Conservation (phyloP, 2,113 vertebrate genomes). For the Urocynchramus pylzowi region DNA sequence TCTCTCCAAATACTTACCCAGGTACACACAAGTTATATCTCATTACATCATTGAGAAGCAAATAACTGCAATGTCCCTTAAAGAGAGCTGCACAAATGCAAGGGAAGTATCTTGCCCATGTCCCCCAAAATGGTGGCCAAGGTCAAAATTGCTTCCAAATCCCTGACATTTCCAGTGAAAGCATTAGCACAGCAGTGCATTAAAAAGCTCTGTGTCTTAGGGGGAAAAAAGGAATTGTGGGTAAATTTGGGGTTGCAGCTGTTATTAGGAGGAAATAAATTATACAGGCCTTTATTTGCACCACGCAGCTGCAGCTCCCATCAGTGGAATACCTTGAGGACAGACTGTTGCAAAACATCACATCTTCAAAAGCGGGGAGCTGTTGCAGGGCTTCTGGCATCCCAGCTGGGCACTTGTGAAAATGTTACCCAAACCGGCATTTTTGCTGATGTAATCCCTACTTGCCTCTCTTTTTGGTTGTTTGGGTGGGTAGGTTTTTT, state of each 20-base stretch:
- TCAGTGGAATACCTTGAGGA: constrained; percentile 3
- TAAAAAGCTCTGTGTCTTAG: neutral
- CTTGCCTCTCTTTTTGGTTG: neutral
- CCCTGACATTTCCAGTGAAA: neutral
- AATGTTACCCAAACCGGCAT: neutral
- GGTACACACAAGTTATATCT: neutral
- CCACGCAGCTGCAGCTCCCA: neutral
- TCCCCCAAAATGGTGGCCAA: neutral
- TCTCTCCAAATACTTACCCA: neutral
- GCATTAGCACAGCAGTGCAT: neutral
- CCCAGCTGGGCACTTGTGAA: neutral
- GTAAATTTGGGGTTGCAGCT: neutral
- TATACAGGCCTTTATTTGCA: neutral
- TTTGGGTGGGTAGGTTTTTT: neutral
- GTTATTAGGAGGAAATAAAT: neutral
- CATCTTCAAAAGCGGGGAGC: constrained; percentile 14
- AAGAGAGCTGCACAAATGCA: neutral
- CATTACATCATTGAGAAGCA: neutral
- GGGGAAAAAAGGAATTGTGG: neutral
- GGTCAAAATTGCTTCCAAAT: neutral
- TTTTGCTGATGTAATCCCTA: neutral
- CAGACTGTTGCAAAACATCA: constrained; percentile 20
- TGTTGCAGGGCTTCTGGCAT: neutral
- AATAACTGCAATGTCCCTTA: neutral
- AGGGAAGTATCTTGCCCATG: neutral